A percentile compares a stretch with the other conserved stretches of the same genome.
These are phyloP conservation scores for Geophilus truncorum DNA, from an alignment of 2,888 invertebrate genomes.

Conservation along the genomic window DNA sequence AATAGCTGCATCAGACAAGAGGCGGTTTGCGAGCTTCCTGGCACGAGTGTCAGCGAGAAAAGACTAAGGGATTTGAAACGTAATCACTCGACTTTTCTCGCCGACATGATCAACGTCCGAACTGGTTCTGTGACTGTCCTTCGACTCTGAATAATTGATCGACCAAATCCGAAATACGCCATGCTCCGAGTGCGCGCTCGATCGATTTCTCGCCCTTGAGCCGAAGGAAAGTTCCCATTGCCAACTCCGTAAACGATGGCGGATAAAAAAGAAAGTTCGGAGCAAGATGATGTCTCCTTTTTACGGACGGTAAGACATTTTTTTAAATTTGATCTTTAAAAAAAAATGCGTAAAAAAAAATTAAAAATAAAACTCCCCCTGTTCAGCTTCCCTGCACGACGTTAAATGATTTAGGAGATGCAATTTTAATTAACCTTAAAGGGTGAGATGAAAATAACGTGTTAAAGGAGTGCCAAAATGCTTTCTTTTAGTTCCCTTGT, in stretches of 20 bases:
- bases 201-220: slow-evolving; percentile 24
- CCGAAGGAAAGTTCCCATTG: slow-evolving; percentile 17
- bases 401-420: background rate
- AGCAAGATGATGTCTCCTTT: slow-evolving; percentile 99
- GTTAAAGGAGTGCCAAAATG: background rate
- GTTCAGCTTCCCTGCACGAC: background rate
- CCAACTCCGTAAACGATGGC: slow-evolving; percentile 59
- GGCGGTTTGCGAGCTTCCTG: slow-evolving; percentile 7
- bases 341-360: background rate
- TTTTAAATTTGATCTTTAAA: background rate
- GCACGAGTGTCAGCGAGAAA: slow-evolving; percentile 13
- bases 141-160: slow-evolving; percentile 8
- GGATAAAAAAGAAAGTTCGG: slow-evolving; percentile 91
- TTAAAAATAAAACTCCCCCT: background rate
- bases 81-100: slow-evolving; percentile 27
- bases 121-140: slow-evolving; percentile 12
- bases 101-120: slow-evolving; percentile 18
- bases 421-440: background rate
- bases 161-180: background rate
- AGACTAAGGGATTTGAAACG: background rate
- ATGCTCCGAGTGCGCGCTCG: background rate
- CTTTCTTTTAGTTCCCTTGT: background rate
- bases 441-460: background rate
- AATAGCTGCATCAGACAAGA: background rate
- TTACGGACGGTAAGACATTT: slow-evolving; percentile 85